These are phyloP conservation scores for Drosophila suzukii DNA, from an alignment of 1,140 invertebrate genomes.

Conservation along the genomic window DNA sequence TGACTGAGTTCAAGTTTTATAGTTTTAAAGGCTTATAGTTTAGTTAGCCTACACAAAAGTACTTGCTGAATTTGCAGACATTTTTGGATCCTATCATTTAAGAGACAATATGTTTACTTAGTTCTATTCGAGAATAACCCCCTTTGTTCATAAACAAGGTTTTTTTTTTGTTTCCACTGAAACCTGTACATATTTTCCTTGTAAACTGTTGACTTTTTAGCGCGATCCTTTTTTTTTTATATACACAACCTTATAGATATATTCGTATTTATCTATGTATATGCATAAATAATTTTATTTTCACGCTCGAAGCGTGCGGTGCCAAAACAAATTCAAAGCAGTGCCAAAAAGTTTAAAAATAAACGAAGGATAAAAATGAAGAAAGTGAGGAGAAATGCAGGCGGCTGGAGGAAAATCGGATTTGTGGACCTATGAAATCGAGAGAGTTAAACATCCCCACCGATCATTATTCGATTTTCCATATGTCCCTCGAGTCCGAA, in stretches of 20 bases:
- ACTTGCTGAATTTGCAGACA: constrained; percentile 48
- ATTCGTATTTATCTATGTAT: constrained; percentile 39
- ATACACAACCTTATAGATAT: constrained; percentile 39
- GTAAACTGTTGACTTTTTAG: constrained; percentile 54
- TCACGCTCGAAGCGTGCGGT: constrained; percentile 76
- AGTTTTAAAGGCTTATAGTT: constrained; percentile 51
- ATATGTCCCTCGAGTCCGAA: constrained; percentile 6
- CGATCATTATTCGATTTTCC: constrained; percentile 52
- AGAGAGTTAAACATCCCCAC: constrained; percentile 51
- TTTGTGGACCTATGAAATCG: constrained; percentile 5
- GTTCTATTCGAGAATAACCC: constrained; percentile 7
- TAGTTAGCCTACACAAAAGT: constrained; percentile 26
- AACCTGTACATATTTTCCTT: constrained; percentile 64
- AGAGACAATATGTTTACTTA: constrained; percentile 25
- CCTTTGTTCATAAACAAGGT: constrained; percentile 11
- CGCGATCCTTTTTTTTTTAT: constrained; percentile 25
- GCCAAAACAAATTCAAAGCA: constrained; percentile 78
- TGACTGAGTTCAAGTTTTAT: constrained; percentile 78
- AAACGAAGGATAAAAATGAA: constrained; percentile 26
- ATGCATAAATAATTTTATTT: constrained; percentile 57
- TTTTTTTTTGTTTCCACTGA: constrained; percentile 18
- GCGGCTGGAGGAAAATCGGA: neutral
- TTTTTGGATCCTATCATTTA: constrained; percentile 18
- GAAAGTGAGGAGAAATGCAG: neutral
- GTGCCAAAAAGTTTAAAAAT: constrained; percentile 66